Evolutionary conservation across 2,888 invertebrate species (phyloP).

Genomic region (Callimorpha dominula): DNA sequence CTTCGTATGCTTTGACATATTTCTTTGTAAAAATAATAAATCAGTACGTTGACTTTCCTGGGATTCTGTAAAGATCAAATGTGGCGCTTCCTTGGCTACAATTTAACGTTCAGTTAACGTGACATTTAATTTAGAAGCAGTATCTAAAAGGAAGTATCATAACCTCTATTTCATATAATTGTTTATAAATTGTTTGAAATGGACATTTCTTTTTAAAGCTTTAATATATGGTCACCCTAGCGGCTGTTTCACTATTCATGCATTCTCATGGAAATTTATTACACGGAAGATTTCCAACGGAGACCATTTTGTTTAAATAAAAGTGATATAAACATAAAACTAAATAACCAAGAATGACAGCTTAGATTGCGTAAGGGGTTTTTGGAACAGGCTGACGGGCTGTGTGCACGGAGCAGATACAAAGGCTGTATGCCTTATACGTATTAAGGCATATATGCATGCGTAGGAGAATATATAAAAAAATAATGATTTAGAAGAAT

Average conservation of each 20-base stretch:
- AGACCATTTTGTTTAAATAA: slow-evolving; percentile 27
- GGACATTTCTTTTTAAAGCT: not conserved
- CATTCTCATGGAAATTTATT: slow-evolving; percentile 48
- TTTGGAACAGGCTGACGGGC: not conserved
- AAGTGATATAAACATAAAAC: slow-evolving; percentile 20
- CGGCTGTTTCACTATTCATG: slow-evolving; percentile 43
- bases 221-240: slow-evolving; percentile 28
- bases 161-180: not conserved
- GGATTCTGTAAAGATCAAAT: no score
- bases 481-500: no score
- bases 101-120: no score
- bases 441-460: no score
- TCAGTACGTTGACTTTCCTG: no score
- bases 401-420: no score
- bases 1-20: no score
- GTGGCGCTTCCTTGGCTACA: no score
- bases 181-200: not conserved
- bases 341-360: slow-evolving; percentile 20
- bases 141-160: no score
- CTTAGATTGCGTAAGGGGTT: not conserved
- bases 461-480: no score
- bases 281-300: slow-evolving; percentile 29
- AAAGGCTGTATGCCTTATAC: not conserved
- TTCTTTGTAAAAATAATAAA: no score
- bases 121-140: no score